Base-by-base conservation (phyloP, 2,113 vertebrate species). In the Canis aureus region DNA sequence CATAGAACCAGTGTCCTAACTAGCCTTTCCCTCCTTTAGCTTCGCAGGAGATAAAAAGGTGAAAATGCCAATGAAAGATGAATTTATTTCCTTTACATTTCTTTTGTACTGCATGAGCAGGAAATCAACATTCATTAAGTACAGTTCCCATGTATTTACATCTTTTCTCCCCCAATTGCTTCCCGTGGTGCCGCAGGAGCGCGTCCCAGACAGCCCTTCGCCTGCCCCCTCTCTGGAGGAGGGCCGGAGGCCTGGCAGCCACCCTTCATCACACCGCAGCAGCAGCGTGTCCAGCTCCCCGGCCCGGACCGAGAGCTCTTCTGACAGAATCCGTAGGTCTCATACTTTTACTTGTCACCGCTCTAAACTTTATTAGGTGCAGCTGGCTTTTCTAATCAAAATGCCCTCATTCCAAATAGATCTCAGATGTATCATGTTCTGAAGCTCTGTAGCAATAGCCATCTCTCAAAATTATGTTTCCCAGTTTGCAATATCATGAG, bases 211-310 rank as follows among this genome's bases (percentile, higher is more conserved):
- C 98, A 99, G 99, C 95, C 99, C 99, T 73, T 99, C 99, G 22
- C 99, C 99, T 89, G 99, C 99, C 51, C 99, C 99, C 29, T 99
- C 99, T 89, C 98, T 99, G 98, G 99, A 99, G 99, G 99, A 99
- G 98, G 99, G 99, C 90, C 99, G 99, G 97, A 99, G 99, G 99
- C 99, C 99, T 51, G 99, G 99, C 96, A 99, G 99, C 97, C 99
- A 99, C 97, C 99, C 99, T 0, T 99, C 99, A 16, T 99, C 99
- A n/a, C 99, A 99, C 96, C 99, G 99, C 97, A 99, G 99, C 99
- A 99, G 99, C 99, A 99, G 99, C 12, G 99, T 99, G 98, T 99
- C 99, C 98, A 99, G 99, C 98, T 99, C 99, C 83, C 99, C 99
- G 4, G 99, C 99, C 1, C 99, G 99, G 98, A 99, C 99, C 3